Evolutionary conservation across 2,113 vertebrate genomes (phyloP).

Genomic region (Antennarius striatus): DNA sequence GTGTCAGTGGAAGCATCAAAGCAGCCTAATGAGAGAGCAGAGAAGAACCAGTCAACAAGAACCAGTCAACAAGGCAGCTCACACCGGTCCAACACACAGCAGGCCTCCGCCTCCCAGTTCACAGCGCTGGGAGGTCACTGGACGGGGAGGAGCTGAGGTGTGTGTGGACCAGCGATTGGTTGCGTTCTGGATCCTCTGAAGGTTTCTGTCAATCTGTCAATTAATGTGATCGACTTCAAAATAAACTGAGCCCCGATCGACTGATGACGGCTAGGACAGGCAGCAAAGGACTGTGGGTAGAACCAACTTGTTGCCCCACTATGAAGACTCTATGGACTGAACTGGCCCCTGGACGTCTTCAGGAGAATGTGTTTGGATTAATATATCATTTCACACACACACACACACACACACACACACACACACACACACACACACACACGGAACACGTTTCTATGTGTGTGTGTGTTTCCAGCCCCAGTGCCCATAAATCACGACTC

Average conservation of each 20-base stretch:
- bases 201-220: too few species aligned
- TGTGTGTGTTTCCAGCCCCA: conserved; percentile 47
- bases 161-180: conserved; percentile 8
- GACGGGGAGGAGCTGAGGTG: conserved; percentile 7
- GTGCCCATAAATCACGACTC: conserved; percentile 85
- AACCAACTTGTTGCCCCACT: too few species aligned
- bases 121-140: background rate
- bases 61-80: conserved; percentile 70
- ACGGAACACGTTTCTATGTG: background rate
- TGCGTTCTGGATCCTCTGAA: background rate
- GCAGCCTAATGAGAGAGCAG: conserved; percentile 65
- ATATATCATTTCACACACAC: too few species aligned
- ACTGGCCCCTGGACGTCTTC: too few species aligned
- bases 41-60: conserved; percentile 75
- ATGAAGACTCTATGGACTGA: too few species aligned
- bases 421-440: too few species aligned
- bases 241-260: too few species aligned
- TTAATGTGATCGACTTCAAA: too few species aligned
- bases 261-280: too few species aligned
- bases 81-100: conserved; percentile 57
- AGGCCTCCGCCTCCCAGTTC: conserved; percentile 14
- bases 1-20: conserved; percentile 74
- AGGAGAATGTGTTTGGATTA: too few species aligned
- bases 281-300: too few species aligned
- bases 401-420: too few species aligned